These are phyloP conservation scores for Dicentrarchus labrax DNA, from an alignment of 2,113 vertebrate species.

Conservation along the genomic window DNA sequence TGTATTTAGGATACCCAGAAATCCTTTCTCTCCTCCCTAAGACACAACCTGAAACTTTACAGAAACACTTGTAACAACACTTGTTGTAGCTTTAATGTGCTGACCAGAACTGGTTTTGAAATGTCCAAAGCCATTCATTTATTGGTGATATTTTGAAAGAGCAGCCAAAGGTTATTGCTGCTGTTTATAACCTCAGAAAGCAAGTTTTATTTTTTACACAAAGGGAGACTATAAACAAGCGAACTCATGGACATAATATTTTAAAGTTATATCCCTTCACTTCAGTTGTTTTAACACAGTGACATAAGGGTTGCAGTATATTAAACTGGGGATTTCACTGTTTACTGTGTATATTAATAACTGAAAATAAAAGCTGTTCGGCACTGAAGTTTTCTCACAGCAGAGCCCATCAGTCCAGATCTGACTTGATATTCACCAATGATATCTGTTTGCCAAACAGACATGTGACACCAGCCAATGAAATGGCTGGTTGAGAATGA, in stretches of 20 bases:
- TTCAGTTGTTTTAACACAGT: neutral
- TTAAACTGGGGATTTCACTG: neutral
- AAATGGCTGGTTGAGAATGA: neutral
- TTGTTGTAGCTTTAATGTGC: no score
- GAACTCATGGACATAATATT: neutral
- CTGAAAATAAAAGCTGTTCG: neutral
- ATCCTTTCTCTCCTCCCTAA: neutral
- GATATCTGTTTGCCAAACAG: neutral
- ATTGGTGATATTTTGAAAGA: neutral
- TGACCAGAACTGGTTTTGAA: conserved; percentile 1
- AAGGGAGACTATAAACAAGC: neutral
- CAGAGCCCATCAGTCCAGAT: neutral
- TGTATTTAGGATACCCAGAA: neutral
- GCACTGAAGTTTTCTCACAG: neutral
- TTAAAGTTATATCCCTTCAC: neutral
- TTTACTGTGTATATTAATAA: neutral
- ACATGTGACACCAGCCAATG: conserved; percentile 31
- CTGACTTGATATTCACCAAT: conserved; percentile 19
- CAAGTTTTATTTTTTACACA: neutral
- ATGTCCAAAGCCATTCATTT: neutral
- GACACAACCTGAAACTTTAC: neutral
- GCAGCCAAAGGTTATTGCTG: neutral
- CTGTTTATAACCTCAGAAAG: neutral
- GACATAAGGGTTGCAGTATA: neutral
- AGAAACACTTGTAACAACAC: no score